Evolutionary conservation across 2,888 invertebrate genomes (phyloP).

Genomic region (Digitonthophagus gazella): DNA sequence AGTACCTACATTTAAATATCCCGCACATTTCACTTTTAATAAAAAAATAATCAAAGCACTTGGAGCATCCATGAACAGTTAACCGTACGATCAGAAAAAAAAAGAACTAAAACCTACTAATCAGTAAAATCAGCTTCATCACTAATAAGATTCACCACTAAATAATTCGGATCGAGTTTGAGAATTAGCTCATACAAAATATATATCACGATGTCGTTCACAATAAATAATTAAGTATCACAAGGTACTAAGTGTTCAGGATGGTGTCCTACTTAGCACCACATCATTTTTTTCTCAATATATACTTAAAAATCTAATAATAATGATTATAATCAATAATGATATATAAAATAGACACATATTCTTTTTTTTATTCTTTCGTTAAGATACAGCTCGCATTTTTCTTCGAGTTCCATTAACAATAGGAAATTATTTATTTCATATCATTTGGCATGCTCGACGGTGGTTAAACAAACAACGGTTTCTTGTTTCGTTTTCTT

Average conservation of each 20-base stretch:
- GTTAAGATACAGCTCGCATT: conserved; percentile 21
- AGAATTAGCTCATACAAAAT: conserved; percentile 32
- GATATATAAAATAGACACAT: conserved; percentile 27
- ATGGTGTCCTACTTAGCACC: conserved; percentile 28
- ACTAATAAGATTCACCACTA: conserved; percentile 22
- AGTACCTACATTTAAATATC: neutral
- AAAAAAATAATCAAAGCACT: conserved; percentile 22
- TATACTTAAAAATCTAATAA: conserved; percentile 19
- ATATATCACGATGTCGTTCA: conserved; percentile 34
- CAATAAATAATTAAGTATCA: conserved; percentile 35
- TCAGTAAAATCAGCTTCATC: conserved; percentile 15
- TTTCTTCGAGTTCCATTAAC: conserved; percentile 3
- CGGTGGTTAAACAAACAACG: neutral
- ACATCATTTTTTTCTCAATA: conserved; percentile 24
- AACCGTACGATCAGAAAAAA: conserved; percentile 8
- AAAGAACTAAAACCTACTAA: conserved; percentile 16
- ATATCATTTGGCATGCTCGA: conserved; percentile 27
- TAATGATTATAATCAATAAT: conserved; percentile 17
- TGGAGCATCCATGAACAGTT: neutral
- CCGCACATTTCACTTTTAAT: neutral
- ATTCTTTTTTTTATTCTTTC: conserved; percentile 16
- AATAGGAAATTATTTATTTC: conserved; percentile 21
- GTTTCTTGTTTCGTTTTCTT: too few relatives aligned
- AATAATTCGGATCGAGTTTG: conserved; percentile 35
- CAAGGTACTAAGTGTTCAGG: conserved; percentile 33